Conservation (phyloP, 2,888 invertebrate species). For the Taenaris catops region DNA sequence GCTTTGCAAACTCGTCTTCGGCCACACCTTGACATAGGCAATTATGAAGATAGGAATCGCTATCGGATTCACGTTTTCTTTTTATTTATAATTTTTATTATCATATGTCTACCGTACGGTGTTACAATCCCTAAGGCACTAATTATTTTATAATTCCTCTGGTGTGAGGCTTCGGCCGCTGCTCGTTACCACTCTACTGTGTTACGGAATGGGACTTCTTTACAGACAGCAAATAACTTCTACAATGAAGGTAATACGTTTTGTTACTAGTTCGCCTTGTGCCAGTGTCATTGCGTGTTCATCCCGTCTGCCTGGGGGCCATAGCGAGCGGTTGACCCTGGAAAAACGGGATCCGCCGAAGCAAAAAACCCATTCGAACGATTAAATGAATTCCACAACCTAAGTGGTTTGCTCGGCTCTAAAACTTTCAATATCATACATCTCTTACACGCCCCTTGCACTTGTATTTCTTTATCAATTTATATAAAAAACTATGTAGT, state of each 20-base stretch:
- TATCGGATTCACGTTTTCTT: conserved; percentile 13
- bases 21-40: conserved; percentile 25
- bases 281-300: conserved; percentile 13
- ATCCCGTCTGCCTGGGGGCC: conserved; percentile 10
- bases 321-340: conserved; percentile 20
- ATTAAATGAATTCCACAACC: conserved; percentile 16
- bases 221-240: too few relatives aligned
- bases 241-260: conserved; percentile 2
- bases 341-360: conserved; percentile 16
- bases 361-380: conserved; percentile 14
- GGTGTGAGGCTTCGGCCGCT: too few relatives aligned
- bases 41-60: conserved; percentile 18
- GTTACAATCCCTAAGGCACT: too few relatives aligned
- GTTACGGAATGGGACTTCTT: too few relatives aligned
- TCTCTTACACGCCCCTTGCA: too few relatives aligned
- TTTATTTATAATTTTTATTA: too few relatives aligned
- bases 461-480: too few relatives aligned
- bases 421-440: not conserved
- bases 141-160: too few relatives aligned
- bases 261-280: conserved; percentile 14
- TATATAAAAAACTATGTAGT: too few relatives aligned
- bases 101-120: too few relatives aligned
- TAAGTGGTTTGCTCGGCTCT: not conserved
- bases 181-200: too few relatives aligned
- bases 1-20: conserved; percentile 19